A percentile compares a stretch with the other conserved stretches of the same genome.
Conservation (phyloP, 2,797 vertebrate genomes). For the Sebastes melanostomus region DNA sequence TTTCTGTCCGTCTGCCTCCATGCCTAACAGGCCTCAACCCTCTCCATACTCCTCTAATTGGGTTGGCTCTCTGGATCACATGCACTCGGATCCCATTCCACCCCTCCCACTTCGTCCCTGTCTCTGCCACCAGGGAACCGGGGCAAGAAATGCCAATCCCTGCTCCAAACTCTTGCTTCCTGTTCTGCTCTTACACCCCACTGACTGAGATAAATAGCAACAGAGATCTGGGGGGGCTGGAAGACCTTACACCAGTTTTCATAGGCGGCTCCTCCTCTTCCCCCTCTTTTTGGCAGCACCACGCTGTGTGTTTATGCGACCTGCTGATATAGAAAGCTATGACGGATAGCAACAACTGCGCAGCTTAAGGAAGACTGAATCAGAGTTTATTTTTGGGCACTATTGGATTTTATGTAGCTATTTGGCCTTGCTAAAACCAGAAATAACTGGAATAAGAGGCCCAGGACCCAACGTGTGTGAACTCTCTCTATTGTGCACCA, state of each 20-base stretch:
- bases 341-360: slow-evolving; percentile 75
- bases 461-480: not conserved
- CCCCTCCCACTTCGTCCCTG: not conserved
- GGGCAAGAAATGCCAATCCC: slow-evolving; percentile 24
- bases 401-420: slow-evolving; percentile 55
- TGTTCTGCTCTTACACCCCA: slow-evolving; percentile 19
- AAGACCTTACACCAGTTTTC: slow-evolving; percentile 12
- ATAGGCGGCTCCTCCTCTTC: slow-evolving; percentile 12
- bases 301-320: slow-evolving; percentile 48
- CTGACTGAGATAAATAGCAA: slow-evolving; percentile 47
- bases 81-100: slow-evolving; percentile 58
- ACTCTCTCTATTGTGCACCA: not conserved
- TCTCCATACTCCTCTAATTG: slow-evolving; percentile 77
- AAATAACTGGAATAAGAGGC: not conserved
- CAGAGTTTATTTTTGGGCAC: slow-evolving; percentile 58
- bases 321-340: slow-evolving; percentile 58
- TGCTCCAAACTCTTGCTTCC: slow-evolving; percentile 33
- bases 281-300: slow-evolving; percentile 23
- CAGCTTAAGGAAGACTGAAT: slow-evolving; percentile 46
- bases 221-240: not conserved
- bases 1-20: slow-evolving; percentile 71
- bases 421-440: not conserved
- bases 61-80: slow-evolving; percentile 60
- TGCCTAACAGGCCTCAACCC: slow-evolving; percentile 43
- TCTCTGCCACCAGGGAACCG: slow-evolving; percentile 36